A percentile compares a stretch with the other conserved stretches of the same genome.
These are phyloP conservation scores for Struthio camelus DNA, from an alignment of 2,113 vertebrate genomes.

Conservation along the genomic window DNA sequence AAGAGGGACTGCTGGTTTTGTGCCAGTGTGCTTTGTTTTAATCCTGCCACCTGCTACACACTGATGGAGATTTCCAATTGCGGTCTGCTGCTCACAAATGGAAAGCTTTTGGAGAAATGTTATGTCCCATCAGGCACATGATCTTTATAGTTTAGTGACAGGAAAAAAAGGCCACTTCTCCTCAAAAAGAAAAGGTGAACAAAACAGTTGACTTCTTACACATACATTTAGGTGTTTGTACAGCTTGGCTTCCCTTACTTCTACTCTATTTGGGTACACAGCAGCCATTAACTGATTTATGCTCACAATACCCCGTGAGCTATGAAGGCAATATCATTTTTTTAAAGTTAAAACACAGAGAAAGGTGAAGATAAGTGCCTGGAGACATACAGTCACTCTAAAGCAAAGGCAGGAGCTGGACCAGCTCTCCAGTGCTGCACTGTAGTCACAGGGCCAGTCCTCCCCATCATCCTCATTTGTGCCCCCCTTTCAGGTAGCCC, in stretches of 20 bases:
- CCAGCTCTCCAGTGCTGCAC: neutral
- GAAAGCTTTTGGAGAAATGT: neutral
- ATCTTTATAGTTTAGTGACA: neutral
- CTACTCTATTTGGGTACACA: neutral
- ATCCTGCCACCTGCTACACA: neutral
- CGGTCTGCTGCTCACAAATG: neutral
- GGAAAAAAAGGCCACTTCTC: neutral
- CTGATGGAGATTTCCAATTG: neutral
- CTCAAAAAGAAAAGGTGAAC: neutral
- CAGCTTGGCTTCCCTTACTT: neutral
- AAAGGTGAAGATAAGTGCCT: neutral
- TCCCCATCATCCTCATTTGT: neutral
- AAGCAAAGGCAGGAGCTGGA: neutral
- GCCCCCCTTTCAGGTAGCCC: neutral
- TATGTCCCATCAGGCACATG: neutral
- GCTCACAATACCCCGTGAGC: neutral
- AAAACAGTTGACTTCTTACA: neutral
- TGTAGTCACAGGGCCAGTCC: fast-evolving
- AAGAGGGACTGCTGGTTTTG: neutral
- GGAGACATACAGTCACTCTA: neutral
- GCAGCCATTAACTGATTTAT: neutral
- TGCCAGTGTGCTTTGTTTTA: neutral
- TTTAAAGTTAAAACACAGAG: neutral
- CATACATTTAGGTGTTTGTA: neutral
- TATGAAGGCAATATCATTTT: neutral